Evolutionary conservation across 2,888 invertebrate species (phyloP).

Genomic region (Aelia acuminata): DNA sequence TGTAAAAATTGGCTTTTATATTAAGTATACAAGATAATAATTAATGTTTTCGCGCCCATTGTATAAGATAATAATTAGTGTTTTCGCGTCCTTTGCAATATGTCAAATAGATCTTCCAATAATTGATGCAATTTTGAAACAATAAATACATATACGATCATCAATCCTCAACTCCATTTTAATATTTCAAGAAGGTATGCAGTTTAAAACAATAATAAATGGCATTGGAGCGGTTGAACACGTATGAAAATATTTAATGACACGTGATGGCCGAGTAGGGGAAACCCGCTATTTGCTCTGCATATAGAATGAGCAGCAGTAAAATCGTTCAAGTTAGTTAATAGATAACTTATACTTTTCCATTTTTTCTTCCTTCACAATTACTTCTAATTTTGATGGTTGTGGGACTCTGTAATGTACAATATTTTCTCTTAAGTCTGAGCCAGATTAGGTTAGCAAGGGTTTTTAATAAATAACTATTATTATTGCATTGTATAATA

Average conservation of each 20-base stretch:
- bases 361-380: not conserved
- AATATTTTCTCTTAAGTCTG: too few relatives aligned
- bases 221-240: not conserved
- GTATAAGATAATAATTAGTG: too few relatives aligned
- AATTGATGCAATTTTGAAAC: not conserved
- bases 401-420: not conserved
- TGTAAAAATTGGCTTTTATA: too few relatives aligned
- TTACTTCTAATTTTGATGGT: not conserved
- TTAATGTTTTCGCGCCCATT: too few relatives aligned
- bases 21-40: too few relatives aligned
- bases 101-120: too few relatives aligned
- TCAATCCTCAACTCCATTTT: not conserved
- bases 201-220: conserved; percentile 23
- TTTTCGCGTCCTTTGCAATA: too few relatives aligned
- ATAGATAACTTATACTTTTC: not conserved
- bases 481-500: too few relatives aligned
- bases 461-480: too few relatives aligned
- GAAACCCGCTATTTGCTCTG: not conserved
- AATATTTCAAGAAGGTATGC: not conserved
- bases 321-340: not conserved
- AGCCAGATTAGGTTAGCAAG: too few relatives aligned
- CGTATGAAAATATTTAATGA: conserved; percentile 36
- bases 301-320: not conserved
- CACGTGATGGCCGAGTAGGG: not conserved
- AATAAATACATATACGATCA: not conserved